phyloP scores from a whole-genome alignment of 2,113 vertebrate species.

The Corythoichthys intestinalis region DNA sequence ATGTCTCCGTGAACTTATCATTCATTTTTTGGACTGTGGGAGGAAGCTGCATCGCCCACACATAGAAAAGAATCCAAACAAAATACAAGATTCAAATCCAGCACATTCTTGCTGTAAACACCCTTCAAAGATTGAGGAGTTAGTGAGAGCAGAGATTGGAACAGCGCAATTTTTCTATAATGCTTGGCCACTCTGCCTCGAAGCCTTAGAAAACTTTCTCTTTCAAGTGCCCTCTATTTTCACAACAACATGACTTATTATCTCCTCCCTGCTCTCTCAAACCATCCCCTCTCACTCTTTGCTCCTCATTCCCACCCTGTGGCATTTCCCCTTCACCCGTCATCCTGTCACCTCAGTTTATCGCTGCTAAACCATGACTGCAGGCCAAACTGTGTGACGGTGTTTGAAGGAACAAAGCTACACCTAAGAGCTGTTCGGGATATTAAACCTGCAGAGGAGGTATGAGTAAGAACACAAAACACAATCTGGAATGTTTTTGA shows the following conservation, averaged over 20 bases:
- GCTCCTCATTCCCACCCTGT: neutral
- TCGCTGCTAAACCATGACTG: conserved; percentile 96
- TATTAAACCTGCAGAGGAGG: conserved; percentile 84
- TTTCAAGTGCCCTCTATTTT: neutral
- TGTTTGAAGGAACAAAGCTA: conserved; percentile 85
- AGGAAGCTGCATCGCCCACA: neutral
- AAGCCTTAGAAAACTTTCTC: neutral
- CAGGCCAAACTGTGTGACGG: conserved; percentile 89
- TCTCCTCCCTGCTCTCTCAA: neutral
- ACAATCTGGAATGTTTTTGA: conserved; percentile 5
- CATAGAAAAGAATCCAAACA: neutral
- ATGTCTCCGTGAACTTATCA: neutral
- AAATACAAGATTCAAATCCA: neutral
- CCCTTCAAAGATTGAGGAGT: neutral
- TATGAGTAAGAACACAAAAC: conserved; percentile 51
- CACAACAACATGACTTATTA: neutral
- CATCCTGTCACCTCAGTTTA: conserved; percentile 71
- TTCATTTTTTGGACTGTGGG: neutral
- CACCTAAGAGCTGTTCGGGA: conserved; percentile 80
- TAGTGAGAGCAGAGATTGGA: neutral
- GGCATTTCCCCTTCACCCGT: neutral
- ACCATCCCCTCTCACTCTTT: neutral
- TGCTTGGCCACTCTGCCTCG: neutral
- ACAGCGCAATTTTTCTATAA: neutral
- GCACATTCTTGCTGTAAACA: too few relatives aligned